Base-by-base conservation (phyloP, 2,797 vertebrate species). In the Lagocephalus sceleratus region DNA sequence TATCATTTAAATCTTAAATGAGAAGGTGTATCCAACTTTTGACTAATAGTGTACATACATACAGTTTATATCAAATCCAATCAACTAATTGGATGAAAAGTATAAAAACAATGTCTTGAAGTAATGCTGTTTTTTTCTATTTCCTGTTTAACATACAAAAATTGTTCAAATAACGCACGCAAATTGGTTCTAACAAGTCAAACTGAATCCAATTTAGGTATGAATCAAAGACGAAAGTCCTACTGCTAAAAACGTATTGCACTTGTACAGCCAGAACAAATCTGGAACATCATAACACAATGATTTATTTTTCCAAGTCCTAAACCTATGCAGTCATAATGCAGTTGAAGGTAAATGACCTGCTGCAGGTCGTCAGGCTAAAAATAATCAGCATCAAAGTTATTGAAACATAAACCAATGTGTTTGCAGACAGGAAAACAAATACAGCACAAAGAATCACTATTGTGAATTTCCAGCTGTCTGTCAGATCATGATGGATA, bases 341-440 rank as follows among this genome's bases (percentile, higher is more conserved):
- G 50, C 11, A 63, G 32, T 61, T 59, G 17, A 57, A 71, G 66
- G 7, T 48, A 57, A 68, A 71, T 55, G 40, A 55, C 3, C 19
- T 47, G 15, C 23, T 51, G 57, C 62, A 16, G 38, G 45, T 73
- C 63, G 63, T 51, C 47, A n/a, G 39, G 42, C 57, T 60, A 63
- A 73, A 77, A 79, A 77, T 70, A 76, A 70, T 76, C 71, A 56
- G 32, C 20, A 22, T 76, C 47, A 4, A 15, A 63, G 60, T 46
- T 61, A 63, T 51, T 72, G 67, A 71, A 73, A 48, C 21, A 2
- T 66, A 63, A 22, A 3, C 20, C 25, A 14, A 69, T 48, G 35
- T 63, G 54, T 63, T 71, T 60, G 46, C 59, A 35, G 57, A 63
- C 59, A 56, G 48, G 46, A 48, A 60, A 64, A 54, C 45, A 64